These are phyloP conservation scores for Crenuchus spilurus DNA, from an alignment of 2,797 vertebrate genomes.

Conservation along the genomic window DNA sequence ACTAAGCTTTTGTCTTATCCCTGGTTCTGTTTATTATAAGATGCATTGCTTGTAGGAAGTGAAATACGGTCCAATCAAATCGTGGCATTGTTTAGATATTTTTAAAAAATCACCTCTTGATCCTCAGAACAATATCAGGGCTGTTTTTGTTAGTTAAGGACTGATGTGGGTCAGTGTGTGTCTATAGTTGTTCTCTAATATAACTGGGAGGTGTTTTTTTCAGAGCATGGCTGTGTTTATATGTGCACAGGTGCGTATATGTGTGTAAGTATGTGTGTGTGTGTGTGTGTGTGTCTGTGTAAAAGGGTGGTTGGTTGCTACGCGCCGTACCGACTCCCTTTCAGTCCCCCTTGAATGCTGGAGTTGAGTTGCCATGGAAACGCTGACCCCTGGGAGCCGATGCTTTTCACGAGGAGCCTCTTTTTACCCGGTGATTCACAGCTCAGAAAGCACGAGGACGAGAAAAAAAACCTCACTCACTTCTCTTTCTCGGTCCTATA, in stretches of 20 bases:
- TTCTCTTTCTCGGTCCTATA: constrained; percentile 15
- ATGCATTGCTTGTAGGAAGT: no score
- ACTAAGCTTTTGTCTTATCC: no score
- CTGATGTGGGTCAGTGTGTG: constrained; percentile 5
- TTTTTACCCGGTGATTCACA: constrained; percentile 73
- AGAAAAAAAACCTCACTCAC: constrained; percentile 48
- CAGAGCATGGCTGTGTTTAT: constrained; percentile 31
- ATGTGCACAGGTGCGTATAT: constrained; percentile 38
- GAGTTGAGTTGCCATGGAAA: constrained; percentile 82
- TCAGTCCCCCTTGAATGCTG: constrained; percentile 78
- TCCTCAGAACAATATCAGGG: constrained; percentile 7
- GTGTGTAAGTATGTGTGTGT: constrained; percentile 22
- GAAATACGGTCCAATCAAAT: no score
- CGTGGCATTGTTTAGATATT: constrained; percentile 3
- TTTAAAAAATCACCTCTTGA: neutral
- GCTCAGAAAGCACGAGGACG: constrained; percentile 58
- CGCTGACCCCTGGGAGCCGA: constrained; percentile 78
- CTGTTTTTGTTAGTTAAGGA: constrained; percentile 7
- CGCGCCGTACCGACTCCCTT: constrained; percentile 66
- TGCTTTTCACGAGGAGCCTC: constrained; percentile 74
- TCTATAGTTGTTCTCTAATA: neutral
- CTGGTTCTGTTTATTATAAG: no score
- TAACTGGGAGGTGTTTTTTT: constrained; percentile 5
- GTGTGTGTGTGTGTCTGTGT: constrained; percentile 32
- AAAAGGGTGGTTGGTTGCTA: constrained; percentile 58